Evolutionary conservation across 1,140 invertebrate species (phyloP).

Genomic region (Heterodera schachtii): DNA sequence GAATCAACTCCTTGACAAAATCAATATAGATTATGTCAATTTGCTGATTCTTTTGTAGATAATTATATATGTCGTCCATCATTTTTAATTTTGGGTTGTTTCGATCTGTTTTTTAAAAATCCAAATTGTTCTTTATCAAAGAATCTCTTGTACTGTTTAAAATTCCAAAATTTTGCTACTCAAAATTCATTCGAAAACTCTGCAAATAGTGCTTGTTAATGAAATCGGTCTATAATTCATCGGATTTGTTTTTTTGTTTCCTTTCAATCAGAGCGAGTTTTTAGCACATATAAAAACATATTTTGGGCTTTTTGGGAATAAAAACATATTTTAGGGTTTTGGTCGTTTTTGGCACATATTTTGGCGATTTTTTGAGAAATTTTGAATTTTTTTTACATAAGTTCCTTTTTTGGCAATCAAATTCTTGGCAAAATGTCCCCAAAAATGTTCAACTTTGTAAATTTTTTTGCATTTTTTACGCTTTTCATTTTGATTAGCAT

Average conservation of each 20-base stretch:
- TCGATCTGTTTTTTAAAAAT: constrained; percentile 23
- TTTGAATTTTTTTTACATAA: too few relatives aligned
- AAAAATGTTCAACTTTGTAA: too few relatives aligned
- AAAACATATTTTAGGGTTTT: too few relatives aligned
- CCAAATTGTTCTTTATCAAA: constrained; percentile 14
- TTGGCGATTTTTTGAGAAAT: too few relatives aligned
- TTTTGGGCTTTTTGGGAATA: too few relatives aligned
- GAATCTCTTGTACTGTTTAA: not conserved
- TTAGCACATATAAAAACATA: too few relatives aligned
- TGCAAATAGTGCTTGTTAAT: not conserved
- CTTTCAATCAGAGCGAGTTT: too few relatives aligned
- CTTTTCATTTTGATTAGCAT: too few relatives aligned
- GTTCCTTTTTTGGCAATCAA: too few relatives aligned
- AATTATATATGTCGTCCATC: constrained; percentile 6
- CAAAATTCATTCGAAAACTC: constrained; percentile 14
- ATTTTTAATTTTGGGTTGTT: not conserved
- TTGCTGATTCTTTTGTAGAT: not conserved
- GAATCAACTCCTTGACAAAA: constrained; percentile 20
- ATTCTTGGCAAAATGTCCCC: too few relatives aligned
- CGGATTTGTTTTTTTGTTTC: not conserved
- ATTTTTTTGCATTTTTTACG: too few relatives aligned
- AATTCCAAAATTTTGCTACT: not conserved
- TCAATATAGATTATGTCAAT: constrained; percentile 18
- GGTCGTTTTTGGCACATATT: too few relatives aligned
- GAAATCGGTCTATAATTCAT: constrained; percentile 19